Evolutionary conservation across 2,888 invertebrate species (phyloP).

Genomic region (Xestoiulus laeticollis): DNA sequence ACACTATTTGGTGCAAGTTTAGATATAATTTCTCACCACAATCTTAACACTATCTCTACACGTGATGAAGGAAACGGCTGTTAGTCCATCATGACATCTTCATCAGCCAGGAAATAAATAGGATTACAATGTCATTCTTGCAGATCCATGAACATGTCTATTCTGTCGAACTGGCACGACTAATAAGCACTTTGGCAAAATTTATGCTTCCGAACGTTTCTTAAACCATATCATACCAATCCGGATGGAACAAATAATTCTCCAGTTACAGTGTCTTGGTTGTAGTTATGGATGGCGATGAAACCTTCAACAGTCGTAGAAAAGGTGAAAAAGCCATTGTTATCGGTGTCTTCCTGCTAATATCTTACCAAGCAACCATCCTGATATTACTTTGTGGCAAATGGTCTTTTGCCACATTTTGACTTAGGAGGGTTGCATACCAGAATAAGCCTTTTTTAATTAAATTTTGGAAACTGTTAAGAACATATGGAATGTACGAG

Average conservation of each 20-base stretch:
- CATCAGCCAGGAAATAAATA: neutral
- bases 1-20: neutral
- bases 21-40: neutral
- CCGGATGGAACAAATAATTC: neutral
- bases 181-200: neutral
- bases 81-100: neutral
- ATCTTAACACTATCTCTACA: neutral
- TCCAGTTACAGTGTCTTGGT: neutral
- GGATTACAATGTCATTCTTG: neutral
- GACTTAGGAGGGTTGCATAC: no score
- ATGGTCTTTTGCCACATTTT: no score
- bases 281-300: neutral
- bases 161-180: neutral
- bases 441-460: no score
- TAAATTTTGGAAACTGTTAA: no score
- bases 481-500: no score
- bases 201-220: neutral
- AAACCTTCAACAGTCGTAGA: neutral
- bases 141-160: neutral
- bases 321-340: neutral
- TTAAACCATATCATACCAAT: neutral
- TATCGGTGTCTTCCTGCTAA: neutral
- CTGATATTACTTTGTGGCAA: no score
- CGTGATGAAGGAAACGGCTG: neutral
- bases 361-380: neutral